Percentiles rank a stretch among this genome's conserved stretches.
Conservation (phyloP, 2,888 invertebrate genomes). For the Tipula vernalis region DNA sequence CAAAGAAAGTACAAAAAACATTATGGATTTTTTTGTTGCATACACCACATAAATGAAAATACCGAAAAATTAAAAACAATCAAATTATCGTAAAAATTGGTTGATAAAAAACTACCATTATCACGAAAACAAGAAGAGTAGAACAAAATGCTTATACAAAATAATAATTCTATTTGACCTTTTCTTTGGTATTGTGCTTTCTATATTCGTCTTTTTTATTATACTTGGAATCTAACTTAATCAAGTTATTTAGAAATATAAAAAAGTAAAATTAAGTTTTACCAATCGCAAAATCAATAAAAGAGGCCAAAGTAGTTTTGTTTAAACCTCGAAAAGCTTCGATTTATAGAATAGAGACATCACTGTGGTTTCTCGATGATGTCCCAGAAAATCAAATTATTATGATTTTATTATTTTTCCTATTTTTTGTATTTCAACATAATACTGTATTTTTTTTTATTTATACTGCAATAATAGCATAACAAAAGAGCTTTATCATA, state of each 20-base stretch:
- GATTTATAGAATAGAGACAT: not conserved
- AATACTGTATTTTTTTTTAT: not conserved
- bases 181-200: not conserved
- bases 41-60: not conserved
- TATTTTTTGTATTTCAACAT: not conserved
- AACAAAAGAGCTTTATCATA: not conserved
- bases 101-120: not conserved
- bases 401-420: not conserved
- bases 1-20: not conserved
- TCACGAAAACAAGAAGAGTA: not conserved
- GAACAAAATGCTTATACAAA: not conserved
- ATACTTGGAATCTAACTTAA: not conserved
- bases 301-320: not conserved
- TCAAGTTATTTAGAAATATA: not conserved
- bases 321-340: not conserved
- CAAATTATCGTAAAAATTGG: not conserved
- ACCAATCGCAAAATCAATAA: not conserved
- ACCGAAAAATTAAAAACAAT: not conserved
- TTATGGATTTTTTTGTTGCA: not conserved
- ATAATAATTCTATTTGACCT: not conserved
- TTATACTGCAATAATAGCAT: not conserved
- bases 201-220: not conserved
- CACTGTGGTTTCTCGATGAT: not conserved
- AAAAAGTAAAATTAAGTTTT: not conserved
- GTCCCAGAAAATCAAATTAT: not conserved